Evolutionary conservation across 2,888 invertebrate species (phyloP).

Genomic region (Pterostichus niger): DNA sequence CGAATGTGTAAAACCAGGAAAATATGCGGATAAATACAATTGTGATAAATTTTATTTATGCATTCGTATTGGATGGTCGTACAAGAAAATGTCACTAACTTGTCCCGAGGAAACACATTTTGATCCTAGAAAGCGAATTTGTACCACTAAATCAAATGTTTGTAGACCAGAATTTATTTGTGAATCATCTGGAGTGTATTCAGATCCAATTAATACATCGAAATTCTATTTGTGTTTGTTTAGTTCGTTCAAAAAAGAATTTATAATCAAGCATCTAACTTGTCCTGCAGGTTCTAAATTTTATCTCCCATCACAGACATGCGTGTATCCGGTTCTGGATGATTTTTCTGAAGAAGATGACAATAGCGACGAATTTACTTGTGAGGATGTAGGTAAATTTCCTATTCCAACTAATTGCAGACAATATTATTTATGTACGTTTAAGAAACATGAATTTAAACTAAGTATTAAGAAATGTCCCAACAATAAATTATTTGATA

Average conservation of each 20-base stretch:
- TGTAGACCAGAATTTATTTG: conserved; percentile 71
- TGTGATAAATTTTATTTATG: conserved; percentile 73
- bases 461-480: conserved; percentile 76
- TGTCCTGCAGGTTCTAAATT: conserved; percentile 78
- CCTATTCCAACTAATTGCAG: conserved; percentile 76
- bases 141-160: conserved; percentile 70
- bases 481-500: conserved; percentile 77
- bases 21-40: conserved; percentile 71
- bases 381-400: conserved; percentile 76
- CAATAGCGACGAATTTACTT: conserved; percentile 72
- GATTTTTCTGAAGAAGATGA: conserved; percentile 56
- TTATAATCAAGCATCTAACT: conserved; percentile 78
- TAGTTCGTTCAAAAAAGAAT: conserved; percentile 78
- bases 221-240: conserved; percentile 80
- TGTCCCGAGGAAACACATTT: conserved; percentile 71
- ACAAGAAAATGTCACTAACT: conserved; percentile 70
- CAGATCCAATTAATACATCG: conserved; percentile 78
- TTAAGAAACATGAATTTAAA: conserved; percentile 73
- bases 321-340: conserved; percentile 71
- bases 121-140: conserved; percentile 70
- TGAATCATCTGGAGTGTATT: conserved; percentile 76
- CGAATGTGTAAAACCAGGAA: conserved; percentile 70
- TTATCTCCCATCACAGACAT: conserved; percentile 74
- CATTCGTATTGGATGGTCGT: conserved; percentile 68
- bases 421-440: conserved; percentile 78